phyloP scores from a whole-genome alignment of 1,140 invertebrate species.

The Whitmania pigra region DNA sequence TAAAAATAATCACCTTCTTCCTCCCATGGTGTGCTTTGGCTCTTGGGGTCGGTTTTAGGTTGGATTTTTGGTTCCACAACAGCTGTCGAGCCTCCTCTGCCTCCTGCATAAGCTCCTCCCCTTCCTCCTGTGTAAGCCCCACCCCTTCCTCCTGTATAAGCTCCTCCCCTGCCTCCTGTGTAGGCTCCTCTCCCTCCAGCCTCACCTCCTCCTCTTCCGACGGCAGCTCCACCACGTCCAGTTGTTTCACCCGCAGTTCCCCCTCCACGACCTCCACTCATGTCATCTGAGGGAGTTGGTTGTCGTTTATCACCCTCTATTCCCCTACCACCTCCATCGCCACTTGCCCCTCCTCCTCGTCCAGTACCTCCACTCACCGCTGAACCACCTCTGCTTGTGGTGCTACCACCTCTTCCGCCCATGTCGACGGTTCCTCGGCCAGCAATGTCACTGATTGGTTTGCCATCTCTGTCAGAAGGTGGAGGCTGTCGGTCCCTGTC shows the following conservation, averaged over 20 bases:
- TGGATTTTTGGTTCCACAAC: not conserved
- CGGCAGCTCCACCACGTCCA: not conserved
- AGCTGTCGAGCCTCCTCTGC: not conserved
- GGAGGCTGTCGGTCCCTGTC: not conserved
- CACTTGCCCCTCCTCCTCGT: not conserved
- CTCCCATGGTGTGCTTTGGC: not conserved
- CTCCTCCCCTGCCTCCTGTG: not conserved
- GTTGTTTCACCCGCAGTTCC: not conserved
- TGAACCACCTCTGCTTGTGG: not conserved
- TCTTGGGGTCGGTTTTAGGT: not conserved
- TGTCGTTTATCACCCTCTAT: too few species aligned
- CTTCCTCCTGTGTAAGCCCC: not conserved
- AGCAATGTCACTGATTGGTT: not conserved
- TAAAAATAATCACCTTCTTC: not conserved
- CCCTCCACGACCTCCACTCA: not conserved
- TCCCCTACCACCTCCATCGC: not conserved
- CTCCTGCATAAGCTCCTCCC: slow-evolving; percentile 2
- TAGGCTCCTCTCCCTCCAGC: slow-evolving; percentile 10
- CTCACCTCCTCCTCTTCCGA: not conserved
- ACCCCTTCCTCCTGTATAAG: not conserved
- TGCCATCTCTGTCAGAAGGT: not conserved
- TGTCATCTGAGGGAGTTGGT: too few species aligned
- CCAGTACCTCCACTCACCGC: slow-evolving; percentile 6
- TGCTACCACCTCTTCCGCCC: slow-evolving; percentile 6
- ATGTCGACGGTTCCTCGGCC: not conserved